Evolutionary conservation across 1,140 invertebrate genomes (phyloP).

Genomic region (Pogonus chalceus): DNA sequence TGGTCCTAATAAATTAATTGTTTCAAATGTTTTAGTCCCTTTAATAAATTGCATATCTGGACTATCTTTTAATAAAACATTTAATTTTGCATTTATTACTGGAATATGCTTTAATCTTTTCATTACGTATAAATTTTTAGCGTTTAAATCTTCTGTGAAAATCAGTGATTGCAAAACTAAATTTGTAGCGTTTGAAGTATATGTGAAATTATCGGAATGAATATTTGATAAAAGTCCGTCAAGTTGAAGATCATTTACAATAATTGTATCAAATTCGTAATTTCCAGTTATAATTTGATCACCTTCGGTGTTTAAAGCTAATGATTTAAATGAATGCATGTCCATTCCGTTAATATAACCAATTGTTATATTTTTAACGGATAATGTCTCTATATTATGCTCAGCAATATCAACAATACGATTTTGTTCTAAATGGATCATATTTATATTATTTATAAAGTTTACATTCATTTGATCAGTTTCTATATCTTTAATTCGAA

Average conservation of each 20-base stretch:
- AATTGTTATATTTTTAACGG: conserved; percentile 23
- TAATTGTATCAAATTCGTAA: conserved; percentile 22
- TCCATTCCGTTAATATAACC: conserved; percentile 29
- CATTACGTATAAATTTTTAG: conserved; percentile 31
- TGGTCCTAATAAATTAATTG: conserved; percentile 32
- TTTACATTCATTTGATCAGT: conserved; percentile 15
- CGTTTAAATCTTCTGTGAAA: conserved; percentile 30
- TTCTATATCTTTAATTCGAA: conserved; percentile 12
- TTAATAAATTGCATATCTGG: conserved; percentile 32
- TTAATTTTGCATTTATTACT: conserved; percentile 30
- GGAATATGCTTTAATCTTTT: conserved; percentile 35
- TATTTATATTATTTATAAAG: conserved; percentile 17
- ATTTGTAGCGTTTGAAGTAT: conserved; percentile 26
- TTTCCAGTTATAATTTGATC: conserved; percentile 21
- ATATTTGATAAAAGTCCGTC: conserved; percentile 12
- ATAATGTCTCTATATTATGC: conserved; percentile 16
- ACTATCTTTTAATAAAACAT: conserved; percentile 32
- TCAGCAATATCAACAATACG: not conserved
- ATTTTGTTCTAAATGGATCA: not conserved
- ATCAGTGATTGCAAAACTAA: conserved; percentile 35
- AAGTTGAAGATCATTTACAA: conserved; percentile 17
- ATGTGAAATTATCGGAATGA: conserved; percentile 24
- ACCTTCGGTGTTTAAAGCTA: conserved; percentile 23
- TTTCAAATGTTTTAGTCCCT: conserved; percentile 33
- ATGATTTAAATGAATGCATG: conserved; percentile 24